Conservation (phyloP, 2,797 vertebrate species). For the Momotus momota region DNA sequence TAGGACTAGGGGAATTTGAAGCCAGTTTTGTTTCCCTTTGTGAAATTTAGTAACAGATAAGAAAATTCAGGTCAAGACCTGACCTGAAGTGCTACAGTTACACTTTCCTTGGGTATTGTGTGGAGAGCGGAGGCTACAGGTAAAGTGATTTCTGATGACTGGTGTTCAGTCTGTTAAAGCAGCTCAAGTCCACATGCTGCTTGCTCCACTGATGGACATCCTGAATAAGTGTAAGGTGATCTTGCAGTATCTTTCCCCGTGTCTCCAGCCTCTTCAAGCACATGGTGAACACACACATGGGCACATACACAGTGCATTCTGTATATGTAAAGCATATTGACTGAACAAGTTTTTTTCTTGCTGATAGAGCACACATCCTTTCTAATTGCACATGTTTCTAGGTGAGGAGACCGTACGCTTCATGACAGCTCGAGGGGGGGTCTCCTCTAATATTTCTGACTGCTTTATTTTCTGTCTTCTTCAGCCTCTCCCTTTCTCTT, state of each 20-base stretch:
- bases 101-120: not conserved
- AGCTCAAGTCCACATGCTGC: not conserved
- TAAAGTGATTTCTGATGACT: not conserved
- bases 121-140: accelerated
- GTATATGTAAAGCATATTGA: not conserved
- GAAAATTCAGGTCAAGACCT: not conserved
- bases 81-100: not conserved
- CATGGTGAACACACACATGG: not conserved
- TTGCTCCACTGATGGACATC: not conserved
- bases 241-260: not conserved
- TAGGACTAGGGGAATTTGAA: not conserved
- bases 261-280: not conserved
- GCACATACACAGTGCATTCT: accelerated
- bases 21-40: not conserved
- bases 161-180: not conserved
- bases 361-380: not conserved
- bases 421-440: constrained; percentile 10
- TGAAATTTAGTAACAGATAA: not conserved
- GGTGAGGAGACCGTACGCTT: not conserved
- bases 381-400: not conserved
- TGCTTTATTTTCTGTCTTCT: constrained; percentile 48
- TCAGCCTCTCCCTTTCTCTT: constrained; percentile 30
- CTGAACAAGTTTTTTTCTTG: not conserved
- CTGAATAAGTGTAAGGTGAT: not conserved
- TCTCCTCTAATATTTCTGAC: constrained; percentile 34